Percentiles rank a stretch among this genome's conserved stretches.
These are phyloP conservation scores for Plotosus lineatus DNA, from an alignment of 2,113 vertebrate species.

Conservation along the genomic window DNA sequence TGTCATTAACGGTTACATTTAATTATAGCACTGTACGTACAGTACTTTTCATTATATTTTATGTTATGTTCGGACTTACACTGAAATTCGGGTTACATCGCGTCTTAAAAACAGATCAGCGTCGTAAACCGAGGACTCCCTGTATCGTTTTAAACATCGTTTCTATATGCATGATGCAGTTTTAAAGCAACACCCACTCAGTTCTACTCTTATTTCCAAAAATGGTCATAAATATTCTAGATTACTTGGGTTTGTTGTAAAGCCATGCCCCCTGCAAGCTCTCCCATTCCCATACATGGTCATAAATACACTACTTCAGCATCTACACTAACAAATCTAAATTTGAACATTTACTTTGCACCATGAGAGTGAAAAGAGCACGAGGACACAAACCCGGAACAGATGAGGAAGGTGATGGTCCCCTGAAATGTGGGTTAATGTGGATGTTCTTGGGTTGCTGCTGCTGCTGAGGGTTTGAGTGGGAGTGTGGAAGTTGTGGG, in stretches of 20 bases:
- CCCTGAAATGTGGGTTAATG: conserved; percentile 98
- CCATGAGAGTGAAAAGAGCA: neutral
- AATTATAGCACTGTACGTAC: too few relatives aligned
- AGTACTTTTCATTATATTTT: too few relatives aligned
- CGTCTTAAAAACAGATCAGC: neutral
- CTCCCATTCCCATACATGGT: neutral
- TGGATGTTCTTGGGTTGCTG: conserved; percentile 95
- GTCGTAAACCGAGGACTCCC: too few relatives aligned
- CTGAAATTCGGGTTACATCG: too few relatives aligned
- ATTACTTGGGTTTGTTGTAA: too few relatives aligned
- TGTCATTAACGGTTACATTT: too few relatives aligned
- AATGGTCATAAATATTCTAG: neutral
- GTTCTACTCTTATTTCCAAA: neutral
- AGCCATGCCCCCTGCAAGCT: neutral
- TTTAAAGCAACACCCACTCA: neutral
- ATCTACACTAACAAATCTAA: too few relatives aligned
- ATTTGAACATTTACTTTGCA: too few relatives aligned
- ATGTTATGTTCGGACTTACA: too few relatives aligned
- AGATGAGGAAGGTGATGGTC: conserved; percentile 80
- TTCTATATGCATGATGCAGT: neutral
- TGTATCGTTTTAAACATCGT: too few relatives aligned
- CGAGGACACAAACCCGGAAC: conserved; percentile 81
- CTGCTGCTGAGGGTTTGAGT: conserved; percentile 55
- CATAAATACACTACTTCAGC: too few relatives aligned
- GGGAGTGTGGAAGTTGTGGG: conserved; percentile 69